Evolutionary conservation across 2,113 vertebrate species (phyloP).

Genomic region (Anser cygnoides): DNA sequence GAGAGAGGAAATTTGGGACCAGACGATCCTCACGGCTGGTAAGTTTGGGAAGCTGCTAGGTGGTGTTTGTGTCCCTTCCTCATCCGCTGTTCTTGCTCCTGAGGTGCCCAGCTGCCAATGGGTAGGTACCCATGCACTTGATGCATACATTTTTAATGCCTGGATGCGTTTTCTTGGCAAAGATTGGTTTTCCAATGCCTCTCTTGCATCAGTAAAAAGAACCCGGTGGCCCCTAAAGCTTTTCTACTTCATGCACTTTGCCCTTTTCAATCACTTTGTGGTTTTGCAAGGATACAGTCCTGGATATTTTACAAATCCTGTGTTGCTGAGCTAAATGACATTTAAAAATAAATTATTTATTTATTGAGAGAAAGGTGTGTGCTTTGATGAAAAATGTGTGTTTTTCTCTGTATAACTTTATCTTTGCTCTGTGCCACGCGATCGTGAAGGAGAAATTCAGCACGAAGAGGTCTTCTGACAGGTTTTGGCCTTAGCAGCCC

Average conservation of each 20-base stretch:
- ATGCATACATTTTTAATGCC: background rate
- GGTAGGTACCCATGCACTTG: background rate
- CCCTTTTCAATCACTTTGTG: background rate
- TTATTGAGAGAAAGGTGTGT: background rate
- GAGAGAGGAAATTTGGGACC: background rate
- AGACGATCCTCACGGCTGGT: background rate
- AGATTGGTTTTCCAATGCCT: background rate
- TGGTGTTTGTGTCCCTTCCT: background rate
- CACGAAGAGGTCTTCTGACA: slow-evolving; percentile 36
- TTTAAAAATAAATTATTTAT: too few species aligned
- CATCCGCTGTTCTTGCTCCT: background rate
- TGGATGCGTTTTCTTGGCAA: background rate
- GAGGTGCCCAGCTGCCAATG: background rate
- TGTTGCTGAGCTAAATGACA: background rate
- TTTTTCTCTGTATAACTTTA: background rate
- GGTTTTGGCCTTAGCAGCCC: slow-evolving; percentile 21
- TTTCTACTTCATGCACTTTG: background rate
- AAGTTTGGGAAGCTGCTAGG: background rate
- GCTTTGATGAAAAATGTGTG: background rate
- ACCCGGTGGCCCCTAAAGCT: background rate
- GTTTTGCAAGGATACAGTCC: background rate
- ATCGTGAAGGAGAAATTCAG: background rate
- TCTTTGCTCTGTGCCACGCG: background rate
- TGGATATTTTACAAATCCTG: background rate
- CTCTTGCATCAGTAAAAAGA: background rate